Evolutionary conservation across 2,888 invertebrate species (phyloP).

Genomic region (Trichogramma dendrolimi): DNA sequence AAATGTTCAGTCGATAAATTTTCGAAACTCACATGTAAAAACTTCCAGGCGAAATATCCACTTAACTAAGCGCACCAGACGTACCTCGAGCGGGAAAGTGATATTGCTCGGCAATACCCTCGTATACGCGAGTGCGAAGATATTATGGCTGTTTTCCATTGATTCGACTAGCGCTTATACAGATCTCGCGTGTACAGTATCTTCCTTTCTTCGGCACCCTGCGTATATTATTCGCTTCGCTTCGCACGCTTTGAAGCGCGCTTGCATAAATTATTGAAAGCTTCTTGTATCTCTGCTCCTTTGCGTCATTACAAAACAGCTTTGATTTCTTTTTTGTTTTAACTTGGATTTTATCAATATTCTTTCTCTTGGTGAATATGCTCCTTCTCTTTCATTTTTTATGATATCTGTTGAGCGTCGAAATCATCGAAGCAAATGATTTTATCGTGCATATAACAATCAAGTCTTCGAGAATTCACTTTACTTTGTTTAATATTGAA

Average conservation of each 20-base stretch:
- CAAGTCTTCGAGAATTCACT: too few relatives aligned
- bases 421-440: too few relatives aligned
- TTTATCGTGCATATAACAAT: too few relatives aligned
- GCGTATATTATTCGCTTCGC: not conserved
- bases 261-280: constrained; percentile 41
- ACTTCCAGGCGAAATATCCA: constrained; percentile 30
- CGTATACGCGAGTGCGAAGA: constrained; percentile 23
- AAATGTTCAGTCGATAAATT: not conserved
- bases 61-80: constrained; percentile 13
- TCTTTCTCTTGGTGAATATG: too few relatives aligned
- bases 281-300: constrained; percentile 20
- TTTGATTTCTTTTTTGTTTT: too few relatives aligned
- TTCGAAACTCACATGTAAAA: constrained; percentile 6
- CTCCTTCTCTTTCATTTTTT: too few relatives aligned
- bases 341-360: too few relatives aligned
- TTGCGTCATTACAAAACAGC: not conserved
- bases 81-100: constrained; percentile 35
- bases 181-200: not conserved
- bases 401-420: too few relatives aligned
- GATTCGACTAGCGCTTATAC: constrained; percentile 35
- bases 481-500: too few relatives aligned
- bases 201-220: not conserved
- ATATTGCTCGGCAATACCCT: constrained; percentile 48
- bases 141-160: constrained; percentile 39
- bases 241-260: constrained; percentile 31